Conservation (phyloP, 2,888 invertebrate species). For the Rhagonycha lutea region DNA sequence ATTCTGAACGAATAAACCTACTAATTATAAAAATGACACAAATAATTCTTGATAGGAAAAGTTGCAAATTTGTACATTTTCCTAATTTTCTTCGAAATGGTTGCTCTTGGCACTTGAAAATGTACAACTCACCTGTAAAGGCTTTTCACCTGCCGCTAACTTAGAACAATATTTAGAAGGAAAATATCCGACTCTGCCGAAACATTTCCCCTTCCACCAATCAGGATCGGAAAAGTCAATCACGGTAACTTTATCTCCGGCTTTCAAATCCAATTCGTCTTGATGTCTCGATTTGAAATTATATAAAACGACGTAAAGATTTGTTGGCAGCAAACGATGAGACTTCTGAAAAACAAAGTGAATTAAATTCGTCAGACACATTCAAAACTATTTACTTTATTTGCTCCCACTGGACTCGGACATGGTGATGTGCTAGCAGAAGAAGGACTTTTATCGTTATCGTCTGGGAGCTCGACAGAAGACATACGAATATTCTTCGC, state of each 20-base stretch:
- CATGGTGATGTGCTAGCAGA: slow-evolving; percentile 93
- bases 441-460: slow-evolving; percentile 87
- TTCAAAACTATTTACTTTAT: slow-evolving; percentile 41
- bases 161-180: slow-evolving; percentile 94
- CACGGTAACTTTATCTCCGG: slow-evolving; percentile 88
- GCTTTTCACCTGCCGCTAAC: slow-evolving; percentile 86
- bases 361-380: neutral
- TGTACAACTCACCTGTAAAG: slow-evolving; percentile 74
- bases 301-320: slow-evolving; percentile 91
- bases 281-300: slow-evolving; percentile 93
- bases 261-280: slow-evolving; percentile 92
- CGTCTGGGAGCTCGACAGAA: slow-evolving; percentile 90
- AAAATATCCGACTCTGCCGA: slow-evolving; percentile 89
- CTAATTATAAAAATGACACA: neutral
- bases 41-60: too few species aligned
- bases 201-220: slow-evolving; percentile 97
- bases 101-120: neutral
- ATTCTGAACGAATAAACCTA: neutral
- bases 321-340: slow-evolving; percentile 84
- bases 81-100: too few species aligned
- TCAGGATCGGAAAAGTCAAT: slow-evolving; percentile 93
- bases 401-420: slow-evolving; percentile 73
- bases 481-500: slow-evolving; percentile 87
- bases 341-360: slow-evolving; percentile 70
- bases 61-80: too few species aligned